Conservation (phyloP, 2,113 vertebrate genomes). For the Gallinago media region DNA sequence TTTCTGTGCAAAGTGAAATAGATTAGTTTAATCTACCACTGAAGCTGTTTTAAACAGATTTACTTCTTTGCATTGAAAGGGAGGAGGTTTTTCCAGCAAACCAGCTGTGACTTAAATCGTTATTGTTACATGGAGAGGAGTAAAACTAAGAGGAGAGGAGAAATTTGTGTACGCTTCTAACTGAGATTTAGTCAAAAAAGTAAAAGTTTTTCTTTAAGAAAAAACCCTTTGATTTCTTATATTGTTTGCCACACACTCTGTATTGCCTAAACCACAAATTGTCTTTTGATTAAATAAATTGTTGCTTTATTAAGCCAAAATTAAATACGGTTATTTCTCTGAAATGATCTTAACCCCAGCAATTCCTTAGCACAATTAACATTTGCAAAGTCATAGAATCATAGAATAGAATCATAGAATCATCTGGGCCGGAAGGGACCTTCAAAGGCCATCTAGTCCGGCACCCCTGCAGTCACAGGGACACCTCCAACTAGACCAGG, state of each 20-base stretch:
- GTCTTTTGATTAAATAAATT: background rate
- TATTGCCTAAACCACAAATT: background rate
- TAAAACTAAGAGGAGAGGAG: background rate
- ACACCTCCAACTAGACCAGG: too few relatives aligned
- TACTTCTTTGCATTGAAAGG: conserved; percentile 14
- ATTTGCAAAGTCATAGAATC: conserved; percentile 33
- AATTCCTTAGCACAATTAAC: background rate
- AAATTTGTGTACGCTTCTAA: background rate
- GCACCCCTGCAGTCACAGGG: too few relatives aligned
- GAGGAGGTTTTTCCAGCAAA: background rate
- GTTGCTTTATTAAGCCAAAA: background rate
- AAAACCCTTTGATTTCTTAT: background rate
- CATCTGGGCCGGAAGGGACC: too few relatives aligned
- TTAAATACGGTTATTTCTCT: background rate
- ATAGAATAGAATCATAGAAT: too few relatives aligned
- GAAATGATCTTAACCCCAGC: background rate
- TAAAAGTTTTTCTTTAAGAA: background rate
- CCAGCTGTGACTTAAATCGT: background rate
- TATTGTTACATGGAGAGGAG: background rate
- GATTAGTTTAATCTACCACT: conserved; percentile 51
- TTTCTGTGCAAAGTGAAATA: conserved; percentile 50
- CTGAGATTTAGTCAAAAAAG: background rate
- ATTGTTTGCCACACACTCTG: background rate
- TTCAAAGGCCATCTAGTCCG: too few relatives aligned
- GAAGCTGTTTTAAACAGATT: conserved; percentile 30